Percentiles rank a stretch among this genome's conserved stretches.
Conservation (phyloP, 1,140 invertebrate species). For the Drosophila tani region DNA sequence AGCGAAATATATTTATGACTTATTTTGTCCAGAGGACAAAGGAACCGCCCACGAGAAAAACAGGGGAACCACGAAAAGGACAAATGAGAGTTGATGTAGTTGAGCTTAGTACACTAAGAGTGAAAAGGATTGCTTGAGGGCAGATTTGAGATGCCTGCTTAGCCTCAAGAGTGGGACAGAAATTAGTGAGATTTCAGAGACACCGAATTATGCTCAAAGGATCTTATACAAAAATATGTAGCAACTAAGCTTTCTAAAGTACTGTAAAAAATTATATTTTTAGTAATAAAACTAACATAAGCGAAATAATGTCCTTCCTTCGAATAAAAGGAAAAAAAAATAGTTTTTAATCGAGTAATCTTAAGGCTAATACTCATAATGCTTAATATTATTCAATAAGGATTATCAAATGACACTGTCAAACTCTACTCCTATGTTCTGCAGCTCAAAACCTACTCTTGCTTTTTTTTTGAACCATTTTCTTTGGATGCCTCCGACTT, state of each 20-base stretch:
- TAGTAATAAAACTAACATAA: no score
- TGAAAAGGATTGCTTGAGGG: neutral
- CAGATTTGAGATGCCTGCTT: slow-evolving; percentile 2
- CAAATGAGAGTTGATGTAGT: slow-evolving; percentile 22
- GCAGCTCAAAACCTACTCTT: slow-evolving; percentile 25
- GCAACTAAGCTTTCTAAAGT: no score
- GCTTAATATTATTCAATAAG: neutral
- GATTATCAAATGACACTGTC: neutral
- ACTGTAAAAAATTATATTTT: no score
- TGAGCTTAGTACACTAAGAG: slow-evolving; percentile 2
- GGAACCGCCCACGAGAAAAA: slow-evolving; percentile 4
- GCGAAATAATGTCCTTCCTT: no score
- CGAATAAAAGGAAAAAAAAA: no score
- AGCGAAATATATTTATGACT: slow-evolving; percentile 75
- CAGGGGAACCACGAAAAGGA: slow-evolving; percentile 5
- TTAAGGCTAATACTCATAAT: no score
- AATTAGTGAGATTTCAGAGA: neutral
- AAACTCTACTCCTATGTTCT: slow-evolving; percentile 17
- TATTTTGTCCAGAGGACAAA: slow-evolving; percentile 58
- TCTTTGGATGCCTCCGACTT: slow-evolving; percentile 2
- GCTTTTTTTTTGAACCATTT: neutral
- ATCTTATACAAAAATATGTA: no score
- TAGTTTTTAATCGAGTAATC: no score
- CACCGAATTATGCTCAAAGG: neutral
- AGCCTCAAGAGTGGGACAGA: neutral